Evolutionary conservation across 2,888 invertebrate species (phyloP), one percentile per base, ranked within the genome.

Genomic region (Cephus spinipes): DNA sequence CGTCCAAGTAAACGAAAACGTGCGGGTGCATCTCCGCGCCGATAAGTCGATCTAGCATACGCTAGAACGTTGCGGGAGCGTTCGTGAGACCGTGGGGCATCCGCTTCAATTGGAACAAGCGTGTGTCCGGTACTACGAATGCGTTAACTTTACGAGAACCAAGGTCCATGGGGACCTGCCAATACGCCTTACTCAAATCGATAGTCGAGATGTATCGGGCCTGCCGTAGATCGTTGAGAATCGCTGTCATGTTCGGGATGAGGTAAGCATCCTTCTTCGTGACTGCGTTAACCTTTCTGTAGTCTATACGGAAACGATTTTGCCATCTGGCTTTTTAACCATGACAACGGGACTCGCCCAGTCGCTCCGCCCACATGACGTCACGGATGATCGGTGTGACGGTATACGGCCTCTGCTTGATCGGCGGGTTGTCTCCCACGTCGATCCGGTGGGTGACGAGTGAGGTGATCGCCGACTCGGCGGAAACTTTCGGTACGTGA

Each of bases 161-260:
- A 35, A 79, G 79, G 9, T 68, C 79, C 73, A 86, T 69, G 0
- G 83, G 85, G 23, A 90, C 82, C 75, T 90, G 87, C 76, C 81
- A 85, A 76, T 87, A 89, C 1, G 86, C 88, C 4, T 81, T 79
- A 55, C 80, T 85, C n/a, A 85, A 74, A 79, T 90, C 89, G 1
- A 90, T 74, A 6, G 86, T 87, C 1, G 84, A 81, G n/a, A 91
- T 79, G 71, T 81, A 89, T 68, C 82, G 78, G 12, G 87, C 86
- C 68, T 85, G 81, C 9, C 86, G 40, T 0, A 89, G 79, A 32
- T 82, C 77, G 35, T 88, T 84, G 35, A 88, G 77, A 15, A 86
- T 88, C 1, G 81, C 77, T 0, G 82, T 82, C n/a, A 89, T 85
- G 55, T 85, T 83, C 0, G 85, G 88, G 0, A 89, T 69, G 3